Base-by-base conservation (phyloP, 2,797 vertebrate species). In the Molossus alvarezi region DNA sequence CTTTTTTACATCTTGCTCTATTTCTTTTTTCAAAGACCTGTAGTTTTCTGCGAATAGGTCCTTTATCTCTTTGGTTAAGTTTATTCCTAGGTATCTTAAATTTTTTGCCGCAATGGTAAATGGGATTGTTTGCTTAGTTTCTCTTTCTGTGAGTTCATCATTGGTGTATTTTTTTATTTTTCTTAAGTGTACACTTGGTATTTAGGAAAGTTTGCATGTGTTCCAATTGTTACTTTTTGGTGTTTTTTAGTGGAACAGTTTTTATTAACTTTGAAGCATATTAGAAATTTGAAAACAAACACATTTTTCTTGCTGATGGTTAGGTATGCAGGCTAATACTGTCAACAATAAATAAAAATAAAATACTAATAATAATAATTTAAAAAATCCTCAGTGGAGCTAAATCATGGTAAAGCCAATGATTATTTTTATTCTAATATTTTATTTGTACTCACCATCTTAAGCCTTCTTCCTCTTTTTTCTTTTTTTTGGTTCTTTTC, bases 251-350 rank as follows among this genome's bases (percentile, higher is more conserved):
- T 57, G 17, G 5, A 11, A 33, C 79, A 72, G 9, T 12, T 62
- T 83, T 67, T 91, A 21, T 65, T 29, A n/a, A 58, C 85, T 88
- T 97, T n/a, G n/a, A 58, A 45, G 25, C 3, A 1, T 12, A 71
- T 79, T 93, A 81, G 55, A 73, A 27, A 7, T n/a, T 88, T 80
- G 77, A 27, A 91, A 95, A 80, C 53, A 53, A 88, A 14, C 95
- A 11, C 0, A 17, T 73, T 90, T 96, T 85, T 1, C 88, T 95
- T 94, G 27, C 18, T 37, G 37, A 29, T 48, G 37, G 17, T 51
- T 14, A 14, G 14, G 4, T 82, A 9, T 5, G 1, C 45, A 77
- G 69, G 23, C 75, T 91, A 64, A 64, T 64, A 29, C 62, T 29
- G 25, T 27, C 62, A 64, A 64, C 60, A 64, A 64, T 64, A 53